phyloP scores from a whole-genome alignment of 2,797 vertebrate genomes.

The Valencia hispanica region DNA sequence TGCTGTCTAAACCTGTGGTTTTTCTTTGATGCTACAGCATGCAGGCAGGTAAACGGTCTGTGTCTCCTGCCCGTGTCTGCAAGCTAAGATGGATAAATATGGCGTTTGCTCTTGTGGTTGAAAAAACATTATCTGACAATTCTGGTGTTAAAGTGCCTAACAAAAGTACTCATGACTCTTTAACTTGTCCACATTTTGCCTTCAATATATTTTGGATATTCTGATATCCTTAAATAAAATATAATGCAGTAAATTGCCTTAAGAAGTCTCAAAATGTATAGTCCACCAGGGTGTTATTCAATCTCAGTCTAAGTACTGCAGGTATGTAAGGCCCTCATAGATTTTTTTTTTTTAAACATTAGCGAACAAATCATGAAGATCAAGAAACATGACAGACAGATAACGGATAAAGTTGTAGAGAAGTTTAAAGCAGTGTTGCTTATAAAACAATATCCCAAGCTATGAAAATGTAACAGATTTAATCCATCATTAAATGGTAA shows the following conservation, averaged over 20 bases:
- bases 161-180: neutral
- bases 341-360: neutral
- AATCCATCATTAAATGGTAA: neutral
- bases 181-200: conserved; percentile 14
- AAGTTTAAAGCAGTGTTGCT: too few relatives aligned
- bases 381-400: neutral
- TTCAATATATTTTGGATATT: neutral
- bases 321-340: neutral
- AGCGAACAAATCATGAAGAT: neutral
- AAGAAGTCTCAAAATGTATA: neutral
- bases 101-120: conserved; percentile 22
- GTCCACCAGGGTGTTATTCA: neutral
- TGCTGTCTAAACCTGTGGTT: conserved; percentile 60
- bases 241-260: neutral
- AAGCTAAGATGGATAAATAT: conserved; percentile 34
- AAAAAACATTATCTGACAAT: conserved; percentile 19
- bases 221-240: neutral
- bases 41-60: conserved; percentile 44
- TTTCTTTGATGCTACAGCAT: conserved; percentile 52
- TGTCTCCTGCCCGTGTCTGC: conserved; percentile 28
- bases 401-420: neutral
- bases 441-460: neutral
- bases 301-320: neutral
- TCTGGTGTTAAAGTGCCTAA: neutral
- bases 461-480: neutral